Percentiles rank a stretch among this genome's conserved stretches.
Conservation (phyloP, 2,888 invertebrate species). For the Drosophila engyochracea region DNA sequence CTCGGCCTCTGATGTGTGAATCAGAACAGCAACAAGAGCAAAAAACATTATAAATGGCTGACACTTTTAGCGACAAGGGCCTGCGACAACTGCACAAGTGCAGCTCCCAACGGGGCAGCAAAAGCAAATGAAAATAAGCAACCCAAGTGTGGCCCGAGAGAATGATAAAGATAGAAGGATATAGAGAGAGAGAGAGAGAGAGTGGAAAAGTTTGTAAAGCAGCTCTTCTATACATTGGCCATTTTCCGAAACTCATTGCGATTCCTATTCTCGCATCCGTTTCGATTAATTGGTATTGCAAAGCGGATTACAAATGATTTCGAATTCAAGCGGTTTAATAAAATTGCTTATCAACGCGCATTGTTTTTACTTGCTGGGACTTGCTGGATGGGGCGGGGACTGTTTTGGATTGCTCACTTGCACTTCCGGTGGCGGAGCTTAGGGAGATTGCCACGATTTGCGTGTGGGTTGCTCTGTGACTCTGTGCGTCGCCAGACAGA, state of each 20-base stretch:
- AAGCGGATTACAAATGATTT: constrained; percentile 68
- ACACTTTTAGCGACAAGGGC: constrained; percentile 54
- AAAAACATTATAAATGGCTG: constrained; percentile 53
- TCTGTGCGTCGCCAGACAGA: constrained; percentile 49
- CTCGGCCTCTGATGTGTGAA: constrained; percentile 37
- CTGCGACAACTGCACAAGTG: constrained; percentile 17
- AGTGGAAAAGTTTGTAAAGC: neutral
- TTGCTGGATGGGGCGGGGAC: neutral
- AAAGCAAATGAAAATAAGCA: constrained; percentile 6
- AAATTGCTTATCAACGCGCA: constrained; percentile 49
- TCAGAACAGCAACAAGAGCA: constrained; percentile 21
- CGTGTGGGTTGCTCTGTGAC: constrained; percentile 6
- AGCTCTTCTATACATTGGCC: constrained; percentile 2
- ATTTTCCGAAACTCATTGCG: constrained; percentile 8
- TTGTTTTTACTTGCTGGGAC: constrained; percentile 36
- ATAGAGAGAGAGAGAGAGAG: neutral
- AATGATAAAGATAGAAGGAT: neutral
- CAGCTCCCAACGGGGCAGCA: constrained; percentile 3
- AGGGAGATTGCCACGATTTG: constrained; percentile 34
- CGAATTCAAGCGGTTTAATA: constrained; percentile 41
- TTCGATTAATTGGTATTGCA: constrained; percentile 68
- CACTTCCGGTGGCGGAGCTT: constrained; percentile 42
- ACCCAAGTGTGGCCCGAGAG: constrained; percentile 5
- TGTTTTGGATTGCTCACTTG: constrained; percentile 71
- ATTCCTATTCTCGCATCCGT: constrained; percentile 29